Evolutionary conservation across 2,113 vertebrate genomes (phyloP).

Genomic region (Triplophysa siluroides): DNA sequence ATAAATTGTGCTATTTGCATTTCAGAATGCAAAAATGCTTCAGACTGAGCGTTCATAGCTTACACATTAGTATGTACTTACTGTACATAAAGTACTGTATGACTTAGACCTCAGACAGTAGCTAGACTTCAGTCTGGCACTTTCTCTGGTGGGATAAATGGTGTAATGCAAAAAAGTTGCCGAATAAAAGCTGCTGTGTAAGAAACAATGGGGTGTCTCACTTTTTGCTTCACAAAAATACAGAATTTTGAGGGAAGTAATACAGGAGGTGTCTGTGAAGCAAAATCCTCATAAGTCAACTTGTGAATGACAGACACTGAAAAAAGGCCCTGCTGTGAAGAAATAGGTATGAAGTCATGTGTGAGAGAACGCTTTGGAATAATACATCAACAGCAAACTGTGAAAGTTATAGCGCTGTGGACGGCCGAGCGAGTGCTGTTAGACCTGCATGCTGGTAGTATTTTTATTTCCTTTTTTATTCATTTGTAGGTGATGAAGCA

Average conservation of each 20-base stretch:
- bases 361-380: conserved; percentile 25
- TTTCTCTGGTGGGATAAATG: too few relatives aligned
- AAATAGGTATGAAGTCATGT: conserved; percentile 27
- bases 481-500: conserved; percentile 17
- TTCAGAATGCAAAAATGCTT: too few relatives aligned
- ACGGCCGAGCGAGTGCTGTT: conserved; percentile 15
- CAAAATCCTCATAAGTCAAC: neutral
- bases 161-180: too few relatives aligned
- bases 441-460: neutral
- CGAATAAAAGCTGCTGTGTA: too few relatives aligned
- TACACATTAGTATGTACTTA: too few relatives aligned
- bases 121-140: too few relatives aligned
- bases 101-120: too few relatives aligned
- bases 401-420: conserved; percentile 16
- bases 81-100: too few relatives aligned
- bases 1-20: too few relatives aligned
- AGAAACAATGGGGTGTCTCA: too few relatives aligned
- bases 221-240: too few relatives aligned
- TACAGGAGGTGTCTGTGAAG: conserved; percentile 27
- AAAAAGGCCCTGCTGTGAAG: conserved; percentile 23
- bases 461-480: conserved; percentile 8
- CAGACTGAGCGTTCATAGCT: too few relatives aligned
- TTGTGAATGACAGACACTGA: conserved; percentile 21
- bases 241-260: neutral
- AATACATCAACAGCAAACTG: conserved; percentile 39